Evolutionary conservation across 2,888 invertebrate species (phyloP).

Genomic region (Parascotia fuliginaria): DNA sequence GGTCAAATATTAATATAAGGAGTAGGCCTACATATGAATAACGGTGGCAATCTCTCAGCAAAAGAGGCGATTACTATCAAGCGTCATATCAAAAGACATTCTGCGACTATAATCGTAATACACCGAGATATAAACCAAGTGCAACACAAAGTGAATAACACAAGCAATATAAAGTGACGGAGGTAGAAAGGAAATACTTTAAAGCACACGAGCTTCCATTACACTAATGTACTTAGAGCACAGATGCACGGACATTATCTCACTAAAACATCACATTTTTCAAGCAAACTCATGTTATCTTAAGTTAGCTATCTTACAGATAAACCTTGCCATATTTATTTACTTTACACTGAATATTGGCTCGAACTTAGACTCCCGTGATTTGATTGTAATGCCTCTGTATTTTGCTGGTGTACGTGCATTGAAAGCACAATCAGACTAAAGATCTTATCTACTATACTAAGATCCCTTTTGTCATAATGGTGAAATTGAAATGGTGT

Average conservation of each 20-base stretch:
- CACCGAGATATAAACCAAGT: neutral
- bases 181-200: slow-evolving; percentile 2
- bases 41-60: too few relatives aligned
- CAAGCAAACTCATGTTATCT: slow-evolving; percentile 24
- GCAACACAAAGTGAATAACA: neutral
- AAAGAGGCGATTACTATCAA: too few relatives aligned
- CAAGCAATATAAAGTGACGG: slow-evolving; percentile 2
- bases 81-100: neutral
- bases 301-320: slow-evolving; percentile 28
- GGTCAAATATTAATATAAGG: too few relatives aligned
- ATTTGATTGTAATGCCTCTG: too few relatives aligned
- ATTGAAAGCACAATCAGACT: too few relatives aligned
- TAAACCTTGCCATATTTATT: slow-evolving; percentile 3
- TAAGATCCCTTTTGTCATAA: too few relatives aligned
- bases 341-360: neutral
- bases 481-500: too few relatives aligned
- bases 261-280: slow-evolving; percentile 41
- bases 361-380: too few relatives aligned
- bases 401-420: too few relatives aligned
- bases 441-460: too few relatives aligned
- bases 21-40: too few relatives aligned
- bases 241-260: slow-evolving; percentile 24
- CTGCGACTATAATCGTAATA: neutral
- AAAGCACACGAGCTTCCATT: slow-evolving; percentile 27
- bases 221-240: slow-evolving; percentile 41